These are phyloP conservation scores for Tetranychus truncatus DNA, from an alignment of 2,888 invertebrate genomes.

Conservation along the genomic window DNA sequence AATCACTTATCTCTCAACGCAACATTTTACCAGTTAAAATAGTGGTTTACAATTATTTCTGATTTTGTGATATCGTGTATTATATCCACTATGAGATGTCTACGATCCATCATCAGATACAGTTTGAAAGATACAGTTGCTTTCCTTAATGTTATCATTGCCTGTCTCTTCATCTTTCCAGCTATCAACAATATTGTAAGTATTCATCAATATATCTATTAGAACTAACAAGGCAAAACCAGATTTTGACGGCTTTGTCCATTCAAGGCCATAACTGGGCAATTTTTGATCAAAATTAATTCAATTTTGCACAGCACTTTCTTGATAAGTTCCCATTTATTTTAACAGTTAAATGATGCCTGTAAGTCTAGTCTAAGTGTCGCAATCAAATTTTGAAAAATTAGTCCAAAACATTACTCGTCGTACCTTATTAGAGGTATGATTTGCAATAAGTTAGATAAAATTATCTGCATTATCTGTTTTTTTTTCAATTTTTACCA, in stretches of 20 bases:
- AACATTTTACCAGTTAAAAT: not conserved
- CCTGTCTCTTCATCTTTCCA: not conserved
- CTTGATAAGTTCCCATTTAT: too few species aligned
- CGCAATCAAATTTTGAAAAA: too few species aligned
- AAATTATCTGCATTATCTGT: not conserved
- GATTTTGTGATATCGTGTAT: not conserved
- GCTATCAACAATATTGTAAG: not conserved
- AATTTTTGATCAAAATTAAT: too few species aligned
- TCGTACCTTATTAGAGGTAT: not conserved
- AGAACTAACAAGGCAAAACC: too few species aligned
- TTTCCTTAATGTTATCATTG: not conserved
- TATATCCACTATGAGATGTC: not conserved
- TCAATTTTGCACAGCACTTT: too few species aligned
- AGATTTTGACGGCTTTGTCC: too few species aligned
- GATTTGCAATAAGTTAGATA: not conserved
- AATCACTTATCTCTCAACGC: not conserved
- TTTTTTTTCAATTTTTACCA: too few species aligned
- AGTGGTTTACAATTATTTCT: not conserved
- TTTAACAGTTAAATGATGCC: too few species aligned
- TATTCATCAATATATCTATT: not conserved
- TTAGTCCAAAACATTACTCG: too few species aligned
- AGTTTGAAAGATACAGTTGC: not conserved
- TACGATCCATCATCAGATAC: not conserved
- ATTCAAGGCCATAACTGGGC: too few species aligned
- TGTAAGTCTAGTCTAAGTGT: too few species aligned